These are phyloP conservation scores for Oenanthe oenanthe DNA, from an alignment of 2,113 vertebrate species.

Conservation along the genomic window DNA sequence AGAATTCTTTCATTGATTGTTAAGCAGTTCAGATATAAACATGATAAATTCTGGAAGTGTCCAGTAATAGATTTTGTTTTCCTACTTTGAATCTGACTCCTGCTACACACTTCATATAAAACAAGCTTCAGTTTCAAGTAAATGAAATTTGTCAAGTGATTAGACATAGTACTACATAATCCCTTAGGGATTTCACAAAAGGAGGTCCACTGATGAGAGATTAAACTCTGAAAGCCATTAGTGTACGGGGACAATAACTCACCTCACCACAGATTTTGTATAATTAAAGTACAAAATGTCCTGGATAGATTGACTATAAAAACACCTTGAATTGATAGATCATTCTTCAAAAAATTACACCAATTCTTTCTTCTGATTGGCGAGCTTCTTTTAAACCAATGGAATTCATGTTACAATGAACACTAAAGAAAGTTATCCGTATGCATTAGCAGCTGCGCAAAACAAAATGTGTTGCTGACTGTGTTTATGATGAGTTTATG, in stretches of 20 bases:
- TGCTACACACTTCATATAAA: neutral
- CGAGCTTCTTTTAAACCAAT: neutral
- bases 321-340: neutral
- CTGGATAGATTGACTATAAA: neutral
- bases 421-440: neutral
- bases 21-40: neutral
- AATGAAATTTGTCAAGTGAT: slow-evolving; percentile 66
- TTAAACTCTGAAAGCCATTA: slow-evolving; percentile 57
- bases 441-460: slow-evolving; percentile 2
- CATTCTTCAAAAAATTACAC: neutral
- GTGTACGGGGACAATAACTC: slow-evolving; percentile 1
- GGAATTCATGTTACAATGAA: neutral
- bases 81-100: neutral
- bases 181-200: slow-evolving; percentile 38
- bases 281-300: slow-evolving; percentile 27
- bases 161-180: slow-evolving; percentile 50
- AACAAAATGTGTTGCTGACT: neutral
- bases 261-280: slow-evolving; percentile 6
- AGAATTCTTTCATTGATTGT: neutral
- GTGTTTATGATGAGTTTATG: slow-evolving; percentile 29
- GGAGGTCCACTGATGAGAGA: slow-evolving; percentile 58
- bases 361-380: neutral
- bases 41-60: neutral
- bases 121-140: slow-evolving; percentile 47
- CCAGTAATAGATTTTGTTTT: slow-evolving; percentile 13